Conservation (phyloP, 2,113 vertebrate species). For the Macroglossus sobrinus region DNA sequence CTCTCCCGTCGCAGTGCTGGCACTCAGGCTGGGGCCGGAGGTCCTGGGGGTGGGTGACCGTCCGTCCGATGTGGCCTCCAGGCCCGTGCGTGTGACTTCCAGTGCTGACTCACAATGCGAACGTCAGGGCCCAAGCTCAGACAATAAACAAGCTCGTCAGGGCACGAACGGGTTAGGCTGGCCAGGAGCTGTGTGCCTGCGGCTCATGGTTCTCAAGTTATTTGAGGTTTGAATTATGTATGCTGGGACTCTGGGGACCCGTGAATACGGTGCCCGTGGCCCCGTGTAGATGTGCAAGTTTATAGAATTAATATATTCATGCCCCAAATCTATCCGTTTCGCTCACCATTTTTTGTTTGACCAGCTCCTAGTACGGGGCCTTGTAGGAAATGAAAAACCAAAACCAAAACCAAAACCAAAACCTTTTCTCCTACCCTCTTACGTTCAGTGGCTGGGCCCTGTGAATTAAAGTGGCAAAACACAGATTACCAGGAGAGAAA, state of each 20-base stretch:
- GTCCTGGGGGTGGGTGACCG: neutral
- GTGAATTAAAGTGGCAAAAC: neutral
- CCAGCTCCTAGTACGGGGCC: neutral
- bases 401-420: too few species aligned
- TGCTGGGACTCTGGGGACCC: neutral
- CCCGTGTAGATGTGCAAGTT: neutral
- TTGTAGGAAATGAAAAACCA: too few species aligned
- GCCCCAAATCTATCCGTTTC: neutral
- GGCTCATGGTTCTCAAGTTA: neutral
- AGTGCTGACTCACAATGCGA: neutral
- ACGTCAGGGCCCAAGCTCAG: neutral
- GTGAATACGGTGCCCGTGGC: neutral
- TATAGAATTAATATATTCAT: too few species aligned
- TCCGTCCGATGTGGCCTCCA: neutral
- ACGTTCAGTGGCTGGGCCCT: fast-evolving
- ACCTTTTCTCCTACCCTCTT: neutral
- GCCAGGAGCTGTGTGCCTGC: neutral
- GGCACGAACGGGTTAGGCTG: neutral
- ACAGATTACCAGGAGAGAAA: neutral
- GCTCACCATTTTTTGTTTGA: neutral
- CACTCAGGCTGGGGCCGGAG: neutral
- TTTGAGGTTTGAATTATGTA: neutral
- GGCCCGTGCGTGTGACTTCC: neutral
- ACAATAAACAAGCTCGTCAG: neutral
- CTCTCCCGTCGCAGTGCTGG: neutral